Evolutionary conservation across 2,797 vertebrate species (phyloP), one percentile per base, ranked within the genome.

Genomic region (Hyperoplus immaculatus): DNA sequence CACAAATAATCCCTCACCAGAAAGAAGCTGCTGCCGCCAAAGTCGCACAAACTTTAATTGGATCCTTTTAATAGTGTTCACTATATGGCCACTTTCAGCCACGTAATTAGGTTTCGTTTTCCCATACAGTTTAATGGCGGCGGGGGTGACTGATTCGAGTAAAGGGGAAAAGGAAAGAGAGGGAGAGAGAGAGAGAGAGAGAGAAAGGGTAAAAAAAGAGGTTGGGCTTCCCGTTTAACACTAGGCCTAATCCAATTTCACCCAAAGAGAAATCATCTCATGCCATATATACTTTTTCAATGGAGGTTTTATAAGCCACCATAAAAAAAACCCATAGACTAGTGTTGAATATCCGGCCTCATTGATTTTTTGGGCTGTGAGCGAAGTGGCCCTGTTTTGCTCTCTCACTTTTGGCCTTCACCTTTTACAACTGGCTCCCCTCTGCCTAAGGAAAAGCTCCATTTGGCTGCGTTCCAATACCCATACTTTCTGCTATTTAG

Each of bases 231-330:
- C 69, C 69, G 62, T 92, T 94, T 93, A 92, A 91, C 88, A 92
- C 79, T 51, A 78, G 82, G 83, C 84, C 84, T 93, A 93, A 95
- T 95, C 93, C 91, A 93, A 94, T 95, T 94, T 90, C 90, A 88
- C 88, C 86, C 86, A 83, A 71, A 92, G 87, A 94, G 87, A 92
- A 92, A 94, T 93, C 91, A 93, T 92, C 87, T 88, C 89, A 81
- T 87, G 88, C 87, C 82, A 76, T 89, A 91, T 89, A 92, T 81
- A 90, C 83, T 82, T 89, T 87, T 89, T 87, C 85, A 89, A 82
- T 81, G 57, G 51, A 77, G 59, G 78, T 94, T 92, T 92, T 90
- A 92, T 83, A 81, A 82, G 69, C 72, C 72, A 60, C 82, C 86
- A 82, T 93, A 92, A 91, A 92, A 93, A 92, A 91, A 92, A 93